Conservation (phyloP, 2,888 invertebrate species). For the Lasius fuliginosus region DNA sequence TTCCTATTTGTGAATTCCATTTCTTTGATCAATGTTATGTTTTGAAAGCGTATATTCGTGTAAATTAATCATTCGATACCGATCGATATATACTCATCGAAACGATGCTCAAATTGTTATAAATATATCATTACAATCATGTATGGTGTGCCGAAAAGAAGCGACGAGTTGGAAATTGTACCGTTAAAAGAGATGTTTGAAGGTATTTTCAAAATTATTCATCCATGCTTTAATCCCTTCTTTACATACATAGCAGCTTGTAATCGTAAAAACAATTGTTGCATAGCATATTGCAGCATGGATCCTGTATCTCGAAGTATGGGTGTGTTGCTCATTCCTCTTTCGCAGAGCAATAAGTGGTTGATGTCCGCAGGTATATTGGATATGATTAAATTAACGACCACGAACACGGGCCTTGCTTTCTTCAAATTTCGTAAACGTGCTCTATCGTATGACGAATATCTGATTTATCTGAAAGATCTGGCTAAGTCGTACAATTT, state of each 20-base stretch:
- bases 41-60: no score
- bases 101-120: background rate
- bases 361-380: constrained; percentile 76
- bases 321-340: constrained; percentile 73
- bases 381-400: constrained; percentile 77
- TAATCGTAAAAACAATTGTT: constrained; percentile 2
- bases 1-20: no score
- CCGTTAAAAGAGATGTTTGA: background rate
- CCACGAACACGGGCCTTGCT: constrained; percentile 78
- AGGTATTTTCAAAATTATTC: background rate
- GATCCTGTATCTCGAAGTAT: constrained; percentile 74
- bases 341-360: constrained; percentile 79
- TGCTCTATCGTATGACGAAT: constrained; percentile 78
- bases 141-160: background rate
- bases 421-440: constrained; percentile 81
- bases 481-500: constrained; percentile 72
- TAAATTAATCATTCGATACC: background rate
- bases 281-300: constrained; percentile 74
- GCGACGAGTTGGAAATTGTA: background rate
- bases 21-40: no score
- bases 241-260: background rate
- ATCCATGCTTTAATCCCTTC: background rate
- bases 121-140: background rate
- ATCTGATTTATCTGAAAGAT: constrained; percentile 75
- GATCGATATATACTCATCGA: background rate